These are phyloP conservation scores for Hoplostethus atlanticus DNA, from an alignment of 2,797 vertebrate genomes.

Conservation along the genomic window DNA sequence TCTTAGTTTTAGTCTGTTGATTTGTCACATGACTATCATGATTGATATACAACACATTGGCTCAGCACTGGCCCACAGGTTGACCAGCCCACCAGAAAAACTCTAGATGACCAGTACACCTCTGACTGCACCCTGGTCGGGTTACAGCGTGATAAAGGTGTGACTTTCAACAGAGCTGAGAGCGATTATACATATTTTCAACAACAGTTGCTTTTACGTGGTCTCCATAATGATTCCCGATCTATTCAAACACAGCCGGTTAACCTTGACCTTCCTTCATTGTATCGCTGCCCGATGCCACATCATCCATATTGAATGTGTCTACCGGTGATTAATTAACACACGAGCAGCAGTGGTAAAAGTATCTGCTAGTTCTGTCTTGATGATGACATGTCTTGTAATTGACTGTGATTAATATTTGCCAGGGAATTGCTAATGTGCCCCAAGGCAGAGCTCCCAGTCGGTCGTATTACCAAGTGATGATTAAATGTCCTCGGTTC, in stretches of 20 bases:
- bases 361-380: constrained; percentile 47
- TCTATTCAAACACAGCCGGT: constrained; percentile 37
- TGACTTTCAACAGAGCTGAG: constrained; percentile 4
- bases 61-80: not conserved
- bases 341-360: constrained; percentile 51
- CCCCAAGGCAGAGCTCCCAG: constrained; percentile 63
- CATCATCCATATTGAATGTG: constrained; percentile 33
- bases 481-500: constrained; percentile 69
- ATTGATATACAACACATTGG: too few species aligned
- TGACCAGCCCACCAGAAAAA: too few species aligned
- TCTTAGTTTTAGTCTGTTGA: too few species aligned
- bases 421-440: constrained; percentile 70
- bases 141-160: constrained; percentile 10
- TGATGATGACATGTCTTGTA: constrained; percentile 68
- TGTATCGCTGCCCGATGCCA: not conserved
- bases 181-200: not conserved
- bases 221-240: not conserved
- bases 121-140: not conserved
- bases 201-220: not conserved
- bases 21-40: too few species aligned
- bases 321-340: constrained; percentile 58
- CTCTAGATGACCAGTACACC: constrained; percentile 3
- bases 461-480: constrained; percentile 59
- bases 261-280: constrained; percentile 30
- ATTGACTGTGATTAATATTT: constrained; percentile 78